Evolutionary conservation across 2,113 vertebrate species (phyloP), one percentile per base, ranked within the genome.

Genomic region (Leptocoma aspasia): DNA sequence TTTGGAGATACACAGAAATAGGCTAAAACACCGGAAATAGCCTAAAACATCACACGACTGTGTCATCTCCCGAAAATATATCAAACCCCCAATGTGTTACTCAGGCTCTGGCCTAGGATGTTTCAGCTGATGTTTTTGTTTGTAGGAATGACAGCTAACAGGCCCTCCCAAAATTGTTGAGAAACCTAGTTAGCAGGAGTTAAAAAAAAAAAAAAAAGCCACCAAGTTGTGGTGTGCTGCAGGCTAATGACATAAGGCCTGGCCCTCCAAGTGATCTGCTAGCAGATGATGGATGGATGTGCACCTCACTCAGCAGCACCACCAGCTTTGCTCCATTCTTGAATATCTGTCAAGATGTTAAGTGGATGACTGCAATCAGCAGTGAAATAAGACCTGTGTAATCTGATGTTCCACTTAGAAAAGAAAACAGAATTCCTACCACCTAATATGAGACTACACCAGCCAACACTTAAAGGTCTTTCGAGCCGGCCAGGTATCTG

Each of bases 331-430:
- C 97, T 98, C 97, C 96, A 94, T 98, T 98, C 98, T 96, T 96
- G 97, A 98, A 97, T 96, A 97, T 98, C 98, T 98, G 98, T 99
- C 98, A 98, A 98, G 98, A 97, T 97, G 98, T 98, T 99, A 99
- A 99, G 98, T 99, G 98, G 98, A 98, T 95, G 95, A 95, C 97
- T 97, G 98, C 98, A 98, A 98, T 98, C 98, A 98, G 97, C 97
- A 96, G 96, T 98, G 98, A 99, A 99, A 99, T 98, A 98, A 98
- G 98, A 99, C 98, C 98, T 94, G 97, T 97, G 98, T 98, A 98
- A 98, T 99, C 98, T 98, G 98, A 98, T 99, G 98, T 98, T 98
- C 98, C 98, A 98, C 98, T 98, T 98, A 98, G 96, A 96, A 98
- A 98, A 97, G 98, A 98, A 98, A 98, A 98, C 97, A 98, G 96